Percentiles rank a stretch among this genome's conserved stretches.
Conservation (phyloP, 2,888 invertebrate genomes). For the Masnerella sp. region DNA sequence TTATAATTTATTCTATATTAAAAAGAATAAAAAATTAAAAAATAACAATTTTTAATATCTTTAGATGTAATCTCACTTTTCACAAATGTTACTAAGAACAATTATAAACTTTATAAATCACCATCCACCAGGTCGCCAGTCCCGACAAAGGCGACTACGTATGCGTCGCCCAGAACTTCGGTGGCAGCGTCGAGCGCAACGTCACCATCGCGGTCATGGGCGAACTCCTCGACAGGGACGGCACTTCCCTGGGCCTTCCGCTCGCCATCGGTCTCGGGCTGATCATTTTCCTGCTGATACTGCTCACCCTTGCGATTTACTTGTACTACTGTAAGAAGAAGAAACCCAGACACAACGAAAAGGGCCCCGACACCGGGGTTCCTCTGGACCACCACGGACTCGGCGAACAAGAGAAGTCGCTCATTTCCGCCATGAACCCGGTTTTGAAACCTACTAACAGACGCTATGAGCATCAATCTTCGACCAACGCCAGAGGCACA, state of each 20-base stretch:
- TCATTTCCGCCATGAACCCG: conserved; percentile 90
- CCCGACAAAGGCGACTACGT: conserved; percentile 86
- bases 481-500: conserved; percentile 85
- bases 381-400: conserved; percentile 87
- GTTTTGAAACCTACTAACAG: conserved; percentile 90
- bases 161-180: conserved; percentile 90
- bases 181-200: conserved; percentile 88
- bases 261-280: conserved; percentile 76
- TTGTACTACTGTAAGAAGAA: conserved; percentile 81
- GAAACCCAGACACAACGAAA: conserved; percentile 80
- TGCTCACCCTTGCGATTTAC: conserved; percentile 79
- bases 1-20: too few relatives aligned
- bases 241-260: conserved; percentile 76
- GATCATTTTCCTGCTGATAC: conserved; percentile 79
- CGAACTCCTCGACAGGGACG: conserved; percentile 67
- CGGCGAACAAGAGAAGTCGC: conserved; percentile 90
- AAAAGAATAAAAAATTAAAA: too few relatives aligned
- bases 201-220: conserved; percentile 81
- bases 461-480: conserved; percentile 86
- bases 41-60: too few relatives aligned
- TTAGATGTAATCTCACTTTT: too few relatives aligned
- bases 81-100: too few relatives aligned
- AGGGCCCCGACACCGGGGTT: conserved; percentile 81
- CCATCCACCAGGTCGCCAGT: conserved; percentile 81
- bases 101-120: too few relatives aligned